Base-by-base conservation (phyloP, 1,140 invertebrate genomes). In the Lasioglossum baleicum region DNA sequence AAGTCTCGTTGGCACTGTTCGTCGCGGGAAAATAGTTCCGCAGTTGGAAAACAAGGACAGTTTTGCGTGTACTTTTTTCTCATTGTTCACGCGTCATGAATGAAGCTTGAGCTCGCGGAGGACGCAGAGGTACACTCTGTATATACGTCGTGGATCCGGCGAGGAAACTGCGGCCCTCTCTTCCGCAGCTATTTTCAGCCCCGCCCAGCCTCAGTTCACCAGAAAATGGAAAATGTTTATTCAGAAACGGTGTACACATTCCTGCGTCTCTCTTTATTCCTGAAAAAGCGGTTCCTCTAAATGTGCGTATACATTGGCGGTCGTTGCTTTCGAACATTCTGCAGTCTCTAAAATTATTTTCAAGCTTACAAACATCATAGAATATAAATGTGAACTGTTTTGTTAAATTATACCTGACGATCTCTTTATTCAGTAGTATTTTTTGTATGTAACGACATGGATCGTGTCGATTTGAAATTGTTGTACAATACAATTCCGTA, bases 171-270 rank as follows among this genome's bases (percentile, higher is more conserved):
- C 73, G 70, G 64, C 67, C 44, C 44, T 44, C 44, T 44, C 44
- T 11, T 11, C 44, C 44, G 69, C 67, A 81, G 80, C 80, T 88
- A 88, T 87, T 88, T 86, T 64, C 68, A 82, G 60, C 40, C 22
- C 44, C 60, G 26, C 22, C 48, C 72, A 73, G 64, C 6, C 48
- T 44, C 68, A 44, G 77, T 85, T 85, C 76, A 81, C 63, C 70
- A 70, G 66, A 71, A 66, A 85, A 75, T 67, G 76, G 67, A 61
- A 75, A 80, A 74, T 75, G 56, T 80, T 80, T 80, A 75, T 60
- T 80, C 53, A 22, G 22, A 53, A 66, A 56, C 40, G 61, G 2
- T 61, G 26, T 40, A 51, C 22, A 40, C 51, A 6, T 53, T 20
- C 15, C 51, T 17, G 13, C 2, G 2, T 15, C 51, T 53, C 13